These are phyloP conservation scores for Andinoacara biseriatus DNA, from an alignment of 2,113 vertebrate genomes.

Conservation along the genomic window DNA sequence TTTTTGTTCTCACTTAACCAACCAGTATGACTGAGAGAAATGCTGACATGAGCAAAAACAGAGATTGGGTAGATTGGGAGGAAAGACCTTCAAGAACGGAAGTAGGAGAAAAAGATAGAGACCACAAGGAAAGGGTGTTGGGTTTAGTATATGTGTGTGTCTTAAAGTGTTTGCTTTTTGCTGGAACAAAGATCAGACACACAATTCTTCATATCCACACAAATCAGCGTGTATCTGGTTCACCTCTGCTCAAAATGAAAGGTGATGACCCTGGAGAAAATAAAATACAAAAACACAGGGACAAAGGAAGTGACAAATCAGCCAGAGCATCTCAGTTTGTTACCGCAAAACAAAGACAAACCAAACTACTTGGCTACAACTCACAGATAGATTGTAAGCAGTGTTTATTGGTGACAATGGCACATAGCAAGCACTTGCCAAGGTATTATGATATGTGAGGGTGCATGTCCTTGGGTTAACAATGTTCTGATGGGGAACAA, in stretches of 20 bases:
- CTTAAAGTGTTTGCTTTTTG: background rate
- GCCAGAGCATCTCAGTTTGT: slow-evolving; percentile 7
- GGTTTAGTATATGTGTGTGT: background rate
- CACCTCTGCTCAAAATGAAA: background rate
- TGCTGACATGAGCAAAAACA: slow-evolving; percentile 27
- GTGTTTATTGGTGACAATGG: slow-evolving; percentile 29
- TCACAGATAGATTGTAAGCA: slow-evolving; percentile 13
- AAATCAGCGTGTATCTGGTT: background rate
- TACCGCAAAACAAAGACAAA: slow-evolving; percentile 17
- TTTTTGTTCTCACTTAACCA: background rate
- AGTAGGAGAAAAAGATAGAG: slow-evolving; percentile 1
- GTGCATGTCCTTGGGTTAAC: slow-evolving; percentile 44
- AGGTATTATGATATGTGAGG: slow-evolving; percentile 19
- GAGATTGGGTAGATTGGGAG: background rate
- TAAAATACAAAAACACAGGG: background rate
- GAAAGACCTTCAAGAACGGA: background rate
- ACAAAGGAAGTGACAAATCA: slow-evolving; percentile 10
- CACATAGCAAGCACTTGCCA: slow-evolving; percentile 24
- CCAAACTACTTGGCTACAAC: slow-evolving; percentile 13
- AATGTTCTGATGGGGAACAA: slow-evolving; percentile 42
- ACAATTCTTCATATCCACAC: background rate
- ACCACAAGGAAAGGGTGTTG: background rate
- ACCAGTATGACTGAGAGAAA: slow-evolving; percentile 11
- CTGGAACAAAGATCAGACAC: background rate
- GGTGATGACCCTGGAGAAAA: background rate